Percentiles rank a stretch among this genome's conserved stretches.
These are phyloP conservation scores for Sceliomorpha sp. DNA, from an alignment of 2,888 invertebrate species.

Conservation along the genomic window DNA sequence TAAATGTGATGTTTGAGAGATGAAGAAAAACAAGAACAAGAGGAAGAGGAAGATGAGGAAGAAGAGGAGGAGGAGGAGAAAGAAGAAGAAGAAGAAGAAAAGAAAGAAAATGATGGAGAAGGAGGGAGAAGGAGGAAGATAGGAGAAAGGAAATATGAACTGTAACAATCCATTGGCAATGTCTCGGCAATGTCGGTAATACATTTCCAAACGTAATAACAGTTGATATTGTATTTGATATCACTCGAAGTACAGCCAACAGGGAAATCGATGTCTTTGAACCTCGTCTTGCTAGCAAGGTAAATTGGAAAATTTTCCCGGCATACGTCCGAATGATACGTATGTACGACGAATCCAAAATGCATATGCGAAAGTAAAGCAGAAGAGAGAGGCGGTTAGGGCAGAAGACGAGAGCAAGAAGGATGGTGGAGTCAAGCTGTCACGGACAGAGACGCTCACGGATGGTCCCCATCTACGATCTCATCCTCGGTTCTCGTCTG, in stretches of 20 bases:
- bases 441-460: constrained; percentile 77
- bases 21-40: too few species aligned
- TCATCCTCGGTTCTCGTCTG: constrained; percentile 75
- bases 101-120: too few species aligned
- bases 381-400: constrained; percentile 37
- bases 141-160: too few species aligned
- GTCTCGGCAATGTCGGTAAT: too few species aligned
- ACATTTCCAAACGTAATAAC: neutral
- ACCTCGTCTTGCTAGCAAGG: constrained; percentile 24
- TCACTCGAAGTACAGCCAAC: too few species aligned
- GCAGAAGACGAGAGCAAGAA: constrained; percentile 44
- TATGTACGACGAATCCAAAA: constrained; percentile 37
- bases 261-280: constrained; percentile 38
- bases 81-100: too few species aligned
- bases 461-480: constrained; percentile 73
- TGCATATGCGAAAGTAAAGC: constrained; percentile 41
- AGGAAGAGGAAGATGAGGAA: too few species aligned
- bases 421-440: constrained; percentile 74
- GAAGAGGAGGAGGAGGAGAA: too few species aligned
- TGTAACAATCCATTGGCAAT: too few species aligned
- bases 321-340: constrained; percentile 25
- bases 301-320: constrained; percentile 45
- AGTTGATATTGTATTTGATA: constrained; percentile 22
- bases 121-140: too few species aligned
- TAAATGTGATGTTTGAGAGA: too few species aligned